phyloP scores from a whole-genome alignment of 2,113 vertebrate genomes.

The Grantiella picta region DNA sequence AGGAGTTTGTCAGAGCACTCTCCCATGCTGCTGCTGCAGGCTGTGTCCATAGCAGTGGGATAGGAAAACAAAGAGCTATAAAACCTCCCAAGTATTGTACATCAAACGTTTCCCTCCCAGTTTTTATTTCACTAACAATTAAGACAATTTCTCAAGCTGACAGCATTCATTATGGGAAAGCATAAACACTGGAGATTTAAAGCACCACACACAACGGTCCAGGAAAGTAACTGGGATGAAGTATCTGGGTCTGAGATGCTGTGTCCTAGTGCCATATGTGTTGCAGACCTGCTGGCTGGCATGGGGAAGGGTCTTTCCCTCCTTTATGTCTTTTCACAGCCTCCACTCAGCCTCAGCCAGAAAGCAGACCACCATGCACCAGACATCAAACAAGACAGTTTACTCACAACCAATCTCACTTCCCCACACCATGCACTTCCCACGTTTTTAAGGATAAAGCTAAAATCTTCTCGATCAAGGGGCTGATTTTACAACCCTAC shows the following conservation, averaged over 20 bases:
- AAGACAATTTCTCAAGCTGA: neutral
- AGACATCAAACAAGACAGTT: no score
- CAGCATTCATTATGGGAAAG: neutral
- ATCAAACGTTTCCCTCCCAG: neutral
- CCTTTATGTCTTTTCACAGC: neutral
- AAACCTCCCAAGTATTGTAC: neutral
- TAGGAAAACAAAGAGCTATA: neutral
- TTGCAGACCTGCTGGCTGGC: neutral
- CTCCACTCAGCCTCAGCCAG: neutral
- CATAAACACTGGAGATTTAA: neutral
- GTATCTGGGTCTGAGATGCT: neutral
- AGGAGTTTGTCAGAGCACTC: neutral
- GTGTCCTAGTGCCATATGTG: neutral
- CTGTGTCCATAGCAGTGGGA: neutral
- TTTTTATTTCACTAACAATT: neutral
- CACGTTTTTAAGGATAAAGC: neutral
- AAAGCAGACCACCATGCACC: neutral
- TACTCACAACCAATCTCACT: neutral
- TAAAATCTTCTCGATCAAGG: neutral
- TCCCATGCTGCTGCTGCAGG: neutral
- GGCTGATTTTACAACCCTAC: neutral
- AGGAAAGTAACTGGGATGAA: neutral
- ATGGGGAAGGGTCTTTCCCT: neutral
- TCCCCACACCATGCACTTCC: rapidly evolving
- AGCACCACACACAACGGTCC: neutral